Evolutionary conservation across 2,888 invertebrate genomes (phyloP).

Genomic region (Rhogogaster chlorosoma): DNA sequence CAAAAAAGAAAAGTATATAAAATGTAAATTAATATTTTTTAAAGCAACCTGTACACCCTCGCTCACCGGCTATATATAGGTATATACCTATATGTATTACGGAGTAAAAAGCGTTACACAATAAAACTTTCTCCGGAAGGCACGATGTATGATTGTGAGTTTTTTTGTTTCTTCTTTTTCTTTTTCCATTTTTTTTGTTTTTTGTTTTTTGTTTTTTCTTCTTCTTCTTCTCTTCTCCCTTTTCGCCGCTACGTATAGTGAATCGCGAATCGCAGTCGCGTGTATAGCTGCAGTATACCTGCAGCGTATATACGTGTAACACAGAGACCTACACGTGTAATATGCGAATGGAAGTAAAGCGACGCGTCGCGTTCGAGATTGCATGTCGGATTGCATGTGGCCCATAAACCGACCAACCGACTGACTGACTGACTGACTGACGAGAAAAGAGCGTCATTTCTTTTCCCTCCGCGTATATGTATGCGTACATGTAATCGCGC

Average conservation of each 20-base stretch:
- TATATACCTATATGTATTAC: too few species aligned
- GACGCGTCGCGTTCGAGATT: background rate
- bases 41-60: background rate
- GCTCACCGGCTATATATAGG: background rate
- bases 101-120: background rate
- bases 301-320: background rate
- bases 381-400: background rate
- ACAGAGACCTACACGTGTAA: background rate
- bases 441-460: background rate
- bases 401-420: conserved; percentile 1
- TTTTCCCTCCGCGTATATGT: background rate
- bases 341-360: background rate
- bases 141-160: background rate
- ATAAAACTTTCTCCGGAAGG: conserved; percentile 4
- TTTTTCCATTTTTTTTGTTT: background rate
- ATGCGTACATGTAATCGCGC: background rate
- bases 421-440: conserved; percentile 30
- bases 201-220: background rate
- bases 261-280: background rate
- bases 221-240: background rate
- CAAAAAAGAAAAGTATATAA: background rate
- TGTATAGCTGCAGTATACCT: background rate
- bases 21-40: background rate
- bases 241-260: background rate
- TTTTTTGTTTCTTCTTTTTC: background rate